Evolutionary conservation across 2,888 invertebrate species (phyloP), one percentile per base, ranked within the genome.

Genomic region (Antheraea assamensis): DNA sequence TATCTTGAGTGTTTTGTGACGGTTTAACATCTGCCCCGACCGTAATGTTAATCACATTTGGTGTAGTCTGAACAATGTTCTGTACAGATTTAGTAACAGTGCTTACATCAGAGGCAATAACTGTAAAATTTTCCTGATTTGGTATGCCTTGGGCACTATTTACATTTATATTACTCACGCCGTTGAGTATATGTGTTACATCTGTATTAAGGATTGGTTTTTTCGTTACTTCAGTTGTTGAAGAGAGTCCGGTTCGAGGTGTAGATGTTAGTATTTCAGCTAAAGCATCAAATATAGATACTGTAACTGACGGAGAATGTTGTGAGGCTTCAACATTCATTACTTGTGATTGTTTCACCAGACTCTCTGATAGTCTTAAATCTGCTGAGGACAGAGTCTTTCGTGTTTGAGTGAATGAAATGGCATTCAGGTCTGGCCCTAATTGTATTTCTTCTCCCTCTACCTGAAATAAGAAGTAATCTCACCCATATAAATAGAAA

Each of bases 261-360:
- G 95, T 94, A 72, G 95, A 95, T 79, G 94, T 95, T 80, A 95
- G 92, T 84, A 95, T 95, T 79, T 95, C 95, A 86, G 95, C 95
- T 87, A 95, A 85, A 86, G 95, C 95, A 89, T 95, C 95, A 81
- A 95, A 95, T 81, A 95, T 95, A 76, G 95, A 95, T 82, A 95
- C 92, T 79, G 95, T 95, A 81, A 95, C 95, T 82, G 95, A 95
- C 78, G 95, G 94, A 82, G 95, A 95, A 84, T 95, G 94, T 78
- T 95, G 90, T 83, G 95, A 93, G 76, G 95, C 95, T 87, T 95
- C 95, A 85, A 95, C 95, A 83, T 93, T 95, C 89, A 95, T 93
- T 76, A 94, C 85, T 79, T 92, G 94, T 85, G 91, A 90, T 74
- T 92, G 86, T 87, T 94, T 93, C 78, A 88, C 85, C 80, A 93